These are phyloP conservation scores for Meloidogyne hapla DNA, from an alignment of 1,140 invertebrate species.

Conservation along the genomic window DNA sequence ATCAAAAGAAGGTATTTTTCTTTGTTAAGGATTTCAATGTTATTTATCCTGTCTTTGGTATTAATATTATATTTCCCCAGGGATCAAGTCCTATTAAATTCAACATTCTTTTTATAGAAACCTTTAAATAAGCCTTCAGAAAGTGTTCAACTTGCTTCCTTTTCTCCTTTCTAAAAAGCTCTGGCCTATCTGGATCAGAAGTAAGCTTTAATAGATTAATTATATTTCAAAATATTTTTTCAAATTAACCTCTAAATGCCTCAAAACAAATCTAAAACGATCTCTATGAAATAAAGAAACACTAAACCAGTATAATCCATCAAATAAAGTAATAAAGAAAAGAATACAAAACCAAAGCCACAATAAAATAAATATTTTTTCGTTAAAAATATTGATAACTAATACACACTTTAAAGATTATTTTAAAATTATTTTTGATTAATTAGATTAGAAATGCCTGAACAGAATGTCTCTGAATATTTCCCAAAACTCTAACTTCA, in stretches of 20 bases:
- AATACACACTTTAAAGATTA: conserved; percentile 66
- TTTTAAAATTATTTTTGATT: conserved; percentile 35
- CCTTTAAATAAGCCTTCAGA: conserved; percentile 62
- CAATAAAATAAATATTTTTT: conserved; percentile 67
- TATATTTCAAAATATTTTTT: neutral
- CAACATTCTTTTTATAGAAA: conserved; percentile 16
- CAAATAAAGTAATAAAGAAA: conserved; percentile 66
- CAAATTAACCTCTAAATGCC: conserved; percentile 51
- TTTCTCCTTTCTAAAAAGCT: conserved; percentile 63
- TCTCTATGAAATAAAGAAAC: conserved; percentile 63
- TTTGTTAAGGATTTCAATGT: too few relatives aligned
- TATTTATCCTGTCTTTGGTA: too few relatives aligned
- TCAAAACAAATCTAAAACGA: conserved; percentile 60
- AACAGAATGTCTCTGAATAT: conserved; percentile 65
- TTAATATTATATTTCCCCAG: too few relatives aligned
- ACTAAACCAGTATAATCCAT: conserved; percentile 62
- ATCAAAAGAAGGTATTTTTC: too few relatives aligned
- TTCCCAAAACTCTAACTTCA: conserved; percentile 67
- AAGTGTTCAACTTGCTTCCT: conserved; percentile 64
- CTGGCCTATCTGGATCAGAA: conserved; percentile 61
- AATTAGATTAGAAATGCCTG: conserved; percentile 35
- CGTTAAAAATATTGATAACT: conserved; percentile 69
- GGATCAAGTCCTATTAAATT: too few relatives aligned
- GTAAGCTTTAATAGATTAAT: conserved; percentile 43
- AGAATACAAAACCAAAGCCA: conserved; percentile 69